Evolutionary conservation across 2,113 vertebrate genomes (phyloP).

Genomic region (Caretta caretta): DNA sequence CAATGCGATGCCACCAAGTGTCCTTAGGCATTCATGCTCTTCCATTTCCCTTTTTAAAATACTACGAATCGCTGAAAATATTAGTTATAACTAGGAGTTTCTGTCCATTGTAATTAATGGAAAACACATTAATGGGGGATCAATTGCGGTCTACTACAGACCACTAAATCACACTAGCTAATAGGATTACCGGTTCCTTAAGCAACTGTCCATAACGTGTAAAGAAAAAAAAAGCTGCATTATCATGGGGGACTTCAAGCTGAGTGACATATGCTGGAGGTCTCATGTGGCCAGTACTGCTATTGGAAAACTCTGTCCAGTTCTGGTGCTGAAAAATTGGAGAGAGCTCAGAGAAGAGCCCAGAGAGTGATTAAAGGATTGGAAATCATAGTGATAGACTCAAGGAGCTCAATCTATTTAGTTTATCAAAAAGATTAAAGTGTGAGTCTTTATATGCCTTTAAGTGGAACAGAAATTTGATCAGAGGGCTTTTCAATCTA

Average conservation of each 20-base stretch:
- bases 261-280: neutral
- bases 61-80: neutral
- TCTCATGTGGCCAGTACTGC: neutral
- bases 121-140: neutral
- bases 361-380: neutral
- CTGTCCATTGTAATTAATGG: neutral
- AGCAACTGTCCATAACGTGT: neutral
- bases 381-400: neutral
- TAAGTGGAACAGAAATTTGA: neutral
- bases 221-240: neutral
- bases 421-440: accelerated
- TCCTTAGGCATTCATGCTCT: neutral
- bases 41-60: neutral
- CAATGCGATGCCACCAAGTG: neutral
- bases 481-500: neutral
- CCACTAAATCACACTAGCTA: neutral
- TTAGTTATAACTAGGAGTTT: neutral
- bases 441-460: neutral
- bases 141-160: neutral
- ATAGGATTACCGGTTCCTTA: neutral
- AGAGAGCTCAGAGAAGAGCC: neutral
- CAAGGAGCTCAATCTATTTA: neutral
- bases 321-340: neutral
- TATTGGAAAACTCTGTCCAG: accelerated
- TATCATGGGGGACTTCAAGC: neutral